A percentile compares a stretch with the other conserved stretches of the same genome.
Evolutionary conservation across 2,888 invertebrate species (phyloP).

Genomic region (Synergus itoensis): DNA sequence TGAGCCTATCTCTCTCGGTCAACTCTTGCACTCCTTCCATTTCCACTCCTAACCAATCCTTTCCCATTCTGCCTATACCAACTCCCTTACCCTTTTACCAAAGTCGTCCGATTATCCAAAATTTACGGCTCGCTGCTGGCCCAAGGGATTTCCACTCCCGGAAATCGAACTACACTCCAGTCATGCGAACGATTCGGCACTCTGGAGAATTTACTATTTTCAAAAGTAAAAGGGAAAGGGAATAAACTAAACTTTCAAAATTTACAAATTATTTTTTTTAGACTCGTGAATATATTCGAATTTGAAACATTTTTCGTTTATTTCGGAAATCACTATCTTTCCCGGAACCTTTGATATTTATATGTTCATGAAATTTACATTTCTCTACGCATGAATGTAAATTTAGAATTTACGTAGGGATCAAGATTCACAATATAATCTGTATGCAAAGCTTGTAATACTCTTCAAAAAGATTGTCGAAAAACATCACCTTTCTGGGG

Average conservation of each 20-base stretch:
- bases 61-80: background rate
- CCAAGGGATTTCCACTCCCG: slow-evolving; percentile 12
- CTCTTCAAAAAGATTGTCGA: too few species aligned
- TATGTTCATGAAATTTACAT: background rate
- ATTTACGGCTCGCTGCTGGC: slow-evolving; percentile 49
- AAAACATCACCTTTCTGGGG: too few species aligned
- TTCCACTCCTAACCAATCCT: background rate
- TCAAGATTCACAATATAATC: background rate
- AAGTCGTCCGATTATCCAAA: slow-evolving; percentile 46
- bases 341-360: background rate
- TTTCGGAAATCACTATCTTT: too few species aligned
- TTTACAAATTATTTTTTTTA: background rate
- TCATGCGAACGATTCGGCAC: background rate
- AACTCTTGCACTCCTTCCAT: slow-evolving; percentile 19
- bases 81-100: slow-evolving; percentile 25
- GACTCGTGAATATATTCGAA: background rate
- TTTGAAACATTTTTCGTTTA: too few species aligned
- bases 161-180: background rate
- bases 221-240: background rate
- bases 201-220: background rate
- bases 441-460: background rate
- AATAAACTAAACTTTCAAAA: background rate
- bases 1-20: slow-evolving; percentile 36
- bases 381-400: background rate
- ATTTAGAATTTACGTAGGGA: background rate